These are phyloP conservation scores for Poecile montanus DNA, from an alignment of 2,797 vertebrate species.

Conservation along the genomic window DNA sequence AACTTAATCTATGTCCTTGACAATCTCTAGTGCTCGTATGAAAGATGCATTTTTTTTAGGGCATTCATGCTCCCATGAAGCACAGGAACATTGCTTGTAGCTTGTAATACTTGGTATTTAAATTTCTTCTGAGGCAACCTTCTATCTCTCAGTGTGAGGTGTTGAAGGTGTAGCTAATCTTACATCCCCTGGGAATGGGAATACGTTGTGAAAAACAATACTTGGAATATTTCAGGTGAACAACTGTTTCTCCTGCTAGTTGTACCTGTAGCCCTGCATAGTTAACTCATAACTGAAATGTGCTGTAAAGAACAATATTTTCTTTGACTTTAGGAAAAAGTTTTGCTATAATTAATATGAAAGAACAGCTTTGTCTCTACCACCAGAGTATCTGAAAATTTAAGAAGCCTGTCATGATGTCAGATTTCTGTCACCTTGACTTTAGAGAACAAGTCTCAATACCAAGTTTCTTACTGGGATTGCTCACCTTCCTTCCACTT, in stretches of 20 bases:
- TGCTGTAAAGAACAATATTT: not conserved
- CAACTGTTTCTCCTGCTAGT: not conserved
- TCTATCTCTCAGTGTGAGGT: not conserved
- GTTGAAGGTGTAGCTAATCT: not conserved
- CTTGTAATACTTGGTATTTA: not conserved
- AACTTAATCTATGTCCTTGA: slow-evolving; percentile 81
- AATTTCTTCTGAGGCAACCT: slow-evolving; percentile 1
- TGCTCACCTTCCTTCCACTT: not conserved
- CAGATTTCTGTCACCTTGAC: not conserved
- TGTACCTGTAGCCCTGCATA: not conserved
- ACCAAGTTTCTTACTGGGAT: not conserved
- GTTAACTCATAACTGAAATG: not conserved
- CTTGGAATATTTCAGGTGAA: slow-evolving; percentile 11
- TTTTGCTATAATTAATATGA: not conserved
- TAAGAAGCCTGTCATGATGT: not conserved
- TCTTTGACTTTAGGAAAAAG: not conserved
- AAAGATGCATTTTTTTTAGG: slow-evolving; percentile 82
- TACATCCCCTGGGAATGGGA: not conserved
- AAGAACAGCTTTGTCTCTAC: not conserved
- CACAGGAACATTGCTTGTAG: slow-evolving; percentile 33
- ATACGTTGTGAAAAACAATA: not conserved
- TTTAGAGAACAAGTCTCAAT: not conserved
- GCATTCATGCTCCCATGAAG: slow-evolving; percentile 72
- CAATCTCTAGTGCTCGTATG: slow-evolving; percentile 80
- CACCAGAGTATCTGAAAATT: not conserved